These are phyloP conservation scores for Scaptodrosophila lebanonensis DNA, from an alignment of 1,140 invertebrate genomes.

Conservation along the genomic window DNA sequence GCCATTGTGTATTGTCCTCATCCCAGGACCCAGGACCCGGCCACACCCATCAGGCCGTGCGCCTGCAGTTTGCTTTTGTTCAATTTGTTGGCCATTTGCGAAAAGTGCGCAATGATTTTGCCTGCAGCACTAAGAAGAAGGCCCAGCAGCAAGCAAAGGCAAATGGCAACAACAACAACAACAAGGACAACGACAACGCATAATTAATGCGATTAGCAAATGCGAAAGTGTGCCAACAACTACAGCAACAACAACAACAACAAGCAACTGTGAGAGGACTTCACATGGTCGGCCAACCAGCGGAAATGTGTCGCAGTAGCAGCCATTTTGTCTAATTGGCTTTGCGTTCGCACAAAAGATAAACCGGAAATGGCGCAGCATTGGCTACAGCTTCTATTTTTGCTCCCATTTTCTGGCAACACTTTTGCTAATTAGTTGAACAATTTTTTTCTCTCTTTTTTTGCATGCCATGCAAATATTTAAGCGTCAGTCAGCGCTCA, in stretches of 20 bases:
- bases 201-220: constrained; percentile 74
- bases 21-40: too few species aligned
- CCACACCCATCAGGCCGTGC: too few species aligned
- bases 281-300: constrained; percentile 60
- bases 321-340: constrained; percentile 73
- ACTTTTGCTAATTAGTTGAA: constrained; percentile 65
- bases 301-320: constrained; percentile 62
- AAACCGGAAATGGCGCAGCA: constrained; percentile 72
- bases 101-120: constrained; percentile 47
- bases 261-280: too few species aligned
- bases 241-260: constrained; percentile 54
- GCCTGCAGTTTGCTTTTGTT: constrained; percentile 51
- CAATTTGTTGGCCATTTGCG: constrained; percentile 47
- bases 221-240: constrained; percentile 66
- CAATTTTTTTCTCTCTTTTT: not conserved
- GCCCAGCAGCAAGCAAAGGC: constrained; percentile 65
- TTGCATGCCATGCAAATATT: constrained; percentile 36
- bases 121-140: constrained; percentile 34
- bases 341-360: constrained; percentile 51
- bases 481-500: constrained; percentile 42
- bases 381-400: constrained; percentile 25
- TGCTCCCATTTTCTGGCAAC: constrained; percentile 41
- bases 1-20: too few species aligned
- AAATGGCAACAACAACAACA: too few species aligned
- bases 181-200: too few species aligned